These are phyloP conservation scores for Drosophila paucipuncta DNA, from an alignment of 2,888 invertebrate genomes.

Conservation along the genomic window DNA sequence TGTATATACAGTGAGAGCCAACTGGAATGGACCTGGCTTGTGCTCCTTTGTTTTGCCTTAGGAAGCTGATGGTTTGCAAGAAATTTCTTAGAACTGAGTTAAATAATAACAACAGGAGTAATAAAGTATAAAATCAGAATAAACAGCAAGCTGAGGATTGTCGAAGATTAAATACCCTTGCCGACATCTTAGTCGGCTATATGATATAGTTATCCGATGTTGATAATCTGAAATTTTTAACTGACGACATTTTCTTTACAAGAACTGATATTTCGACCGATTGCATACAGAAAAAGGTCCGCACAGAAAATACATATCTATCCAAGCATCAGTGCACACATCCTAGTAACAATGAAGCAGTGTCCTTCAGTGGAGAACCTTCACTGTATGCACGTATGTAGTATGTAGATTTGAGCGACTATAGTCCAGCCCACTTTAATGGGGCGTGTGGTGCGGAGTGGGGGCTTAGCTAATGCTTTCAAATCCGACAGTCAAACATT, in stretches of 20 bases:
- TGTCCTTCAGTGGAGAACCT: not conserved
- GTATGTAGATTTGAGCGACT: conserved; percentile 26
- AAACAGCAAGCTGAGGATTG: not conserved
- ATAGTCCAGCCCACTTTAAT: conserved; percentile 48
- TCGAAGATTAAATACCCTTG: not conserved
- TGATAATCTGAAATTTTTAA: not conserved
- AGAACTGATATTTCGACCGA: not conserved
- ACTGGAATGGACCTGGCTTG: not conserved
- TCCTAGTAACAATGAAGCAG: not conserved
- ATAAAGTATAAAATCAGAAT: not conserved
- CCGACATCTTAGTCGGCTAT: not conserved
- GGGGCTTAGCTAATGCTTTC: conserved; percentile 53
- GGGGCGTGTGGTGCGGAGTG: not conserved
- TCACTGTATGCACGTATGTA: conserved; percentile 12
- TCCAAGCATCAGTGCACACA: not conserved
- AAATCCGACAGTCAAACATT: conserved; percentile 69
- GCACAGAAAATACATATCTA: not conserved
- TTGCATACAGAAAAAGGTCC: not conserved
- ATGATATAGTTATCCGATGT: not conserved
- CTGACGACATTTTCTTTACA: not conserved
- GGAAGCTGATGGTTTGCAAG: not conserved
- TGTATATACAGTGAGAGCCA: not conserved
- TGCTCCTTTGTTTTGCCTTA: not conserved
- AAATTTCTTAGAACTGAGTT: not conserved
- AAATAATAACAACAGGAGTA: not conserved